These are phyloP conservation scores for Geophilus truncorum DNA, from an alignment of 2,888 invertebrate species.

Conservation along the genomic window DNA sequence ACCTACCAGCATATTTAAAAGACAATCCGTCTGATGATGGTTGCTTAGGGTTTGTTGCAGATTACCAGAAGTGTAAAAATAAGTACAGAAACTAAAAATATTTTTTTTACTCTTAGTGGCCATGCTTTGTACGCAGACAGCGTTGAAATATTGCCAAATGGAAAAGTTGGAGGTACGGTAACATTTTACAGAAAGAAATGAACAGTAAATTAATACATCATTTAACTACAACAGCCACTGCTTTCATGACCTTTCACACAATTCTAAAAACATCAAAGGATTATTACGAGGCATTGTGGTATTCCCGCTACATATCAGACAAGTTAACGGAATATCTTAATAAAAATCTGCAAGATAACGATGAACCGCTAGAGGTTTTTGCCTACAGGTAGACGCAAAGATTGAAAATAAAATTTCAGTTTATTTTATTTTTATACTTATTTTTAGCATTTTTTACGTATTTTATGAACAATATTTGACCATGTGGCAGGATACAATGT, in stretches of 20 bases:
- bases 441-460: slow-evolving; percentile 76
- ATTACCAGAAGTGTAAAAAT: not conserved
- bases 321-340: slow-evolving; percentile 71
- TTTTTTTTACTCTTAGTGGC: not conserved
- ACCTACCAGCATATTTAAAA: not conserved
- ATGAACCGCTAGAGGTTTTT: slow-evolving; percentile 31
- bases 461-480: slow-evolving; percentile 92
- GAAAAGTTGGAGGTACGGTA: not conserved
- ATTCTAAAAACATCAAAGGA: slow-evolving; percentile 73
- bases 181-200: no score
- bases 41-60: not conserved
- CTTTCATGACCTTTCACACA: slow-evolving; percentile 87
- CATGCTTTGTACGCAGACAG: not conserved
- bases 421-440: slow-evolving; percentile 54
- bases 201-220: no score
- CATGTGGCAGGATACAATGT: slow-evolving; percentile 76
- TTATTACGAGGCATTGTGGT: slow-evolving; percentile 72
- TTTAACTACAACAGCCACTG: no score
- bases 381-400: not conserved
- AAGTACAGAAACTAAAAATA: not conserved
- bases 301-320: slow-evolving; percentile 66
- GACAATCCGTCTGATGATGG: slow-evolving; percentile 14
- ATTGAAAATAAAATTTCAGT: slow-evolving; percentile 40
- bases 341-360: slow-evolving; percentile 47
- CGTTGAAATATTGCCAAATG: not conserved